These are phyloP conservation scores for Carollia perspicillata DNA, from an alignment of 2,113 vertebrate species.

Conservation along the genomic window DNA sequence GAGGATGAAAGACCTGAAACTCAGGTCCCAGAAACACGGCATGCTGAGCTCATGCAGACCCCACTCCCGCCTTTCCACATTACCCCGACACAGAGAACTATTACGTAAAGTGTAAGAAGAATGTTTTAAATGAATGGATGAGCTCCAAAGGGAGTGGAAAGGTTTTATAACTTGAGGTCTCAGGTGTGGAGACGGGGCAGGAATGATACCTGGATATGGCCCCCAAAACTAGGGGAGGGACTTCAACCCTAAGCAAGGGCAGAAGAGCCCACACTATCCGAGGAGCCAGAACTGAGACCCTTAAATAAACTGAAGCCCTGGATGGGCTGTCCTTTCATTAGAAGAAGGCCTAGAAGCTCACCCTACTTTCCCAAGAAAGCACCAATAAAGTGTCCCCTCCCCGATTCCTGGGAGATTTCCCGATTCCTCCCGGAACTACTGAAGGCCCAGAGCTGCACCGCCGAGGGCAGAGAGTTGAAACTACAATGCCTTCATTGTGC, in stretches of 20 bases:
- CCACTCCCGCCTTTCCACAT: background rate
- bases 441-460: background rate
- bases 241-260: background rate
- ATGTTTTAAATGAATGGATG: background rate
- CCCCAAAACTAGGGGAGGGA: background rate
- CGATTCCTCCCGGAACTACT: background rate
- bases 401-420: background rate
- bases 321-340: background rate
- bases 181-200: background rate
- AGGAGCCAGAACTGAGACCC: background rate
- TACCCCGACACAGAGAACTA: background rate
- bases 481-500: background rate
- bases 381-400: background rate
- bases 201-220: background rate
- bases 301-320: background rate
- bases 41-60: background rate
- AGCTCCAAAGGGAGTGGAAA: background rate
- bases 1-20: background rate
- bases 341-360: background rate
- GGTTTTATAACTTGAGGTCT: background rate
- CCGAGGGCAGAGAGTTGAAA: background rate
- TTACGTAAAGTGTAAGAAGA: background rate
- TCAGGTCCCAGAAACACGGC: background rate
- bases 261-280: background rate
- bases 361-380: background rate